These are phyloP conservation scores for Bryconaethiops microstoma DNA, from an alignment of 2,797 vertebrate genomes.

Conservation along the genomic window DNA sequence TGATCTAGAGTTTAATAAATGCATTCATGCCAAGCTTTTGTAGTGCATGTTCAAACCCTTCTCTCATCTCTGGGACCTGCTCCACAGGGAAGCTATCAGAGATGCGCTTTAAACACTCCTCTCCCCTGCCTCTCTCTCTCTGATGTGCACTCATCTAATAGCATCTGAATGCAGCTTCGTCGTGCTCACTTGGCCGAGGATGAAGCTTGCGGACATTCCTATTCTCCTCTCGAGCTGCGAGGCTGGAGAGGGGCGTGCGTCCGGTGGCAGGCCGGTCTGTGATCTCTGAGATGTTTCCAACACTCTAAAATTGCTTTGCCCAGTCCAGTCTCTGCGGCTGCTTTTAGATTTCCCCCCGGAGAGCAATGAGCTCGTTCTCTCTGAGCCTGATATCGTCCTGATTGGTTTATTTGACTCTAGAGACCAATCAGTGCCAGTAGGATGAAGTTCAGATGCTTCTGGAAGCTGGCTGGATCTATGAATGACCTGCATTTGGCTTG, in stretches of 20 bases:
- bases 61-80: constrained; percentile 43
- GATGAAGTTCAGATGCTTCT: constrained; percentile 34
- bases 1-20: constrained; percentile 44
- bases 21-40: constrained; percentile 34
- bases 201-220: constrained; percentile 40
- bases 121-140: constrained; percentile 33
- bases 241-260: constrained; percentile 19
- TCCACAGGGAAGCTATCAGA: constrained; percentile 43
- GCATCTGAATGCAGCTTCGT: constrained; percentile 47
- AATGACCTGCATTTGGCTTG: constrained; percentile 18
- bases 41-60: constrained; percentile 33
- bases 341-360: constrained; percentile 43
- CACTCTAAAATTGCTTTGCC: constrained; percentile 53
- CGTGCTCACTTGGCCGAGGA: constrained; percentile 41
- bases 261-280: constrained; percentile 50
- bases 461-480: constrained; percentile 21
- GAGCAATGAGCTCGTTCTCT: constrained; percentile 21
- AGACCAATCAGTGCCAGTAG: constrained; percentile 17
- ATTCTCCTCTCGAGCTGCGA: constrained; percentile 16
- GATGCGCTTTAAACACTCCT: constrained; percentile 47
- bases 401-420: constrained; percentile 51
- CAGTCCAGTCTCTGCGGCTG: constrained; percentile 33
- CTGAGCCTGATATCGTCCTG: constrained; percentile 45
- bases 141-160: constrained; percentile 50
- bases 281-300: constrained; percentile 52